These are phyloP conservation scores for Eulacestoma nigropectus DNA, from an alignment of 2,113 vertebrate species.

Conservation along the genomic window DNA sequence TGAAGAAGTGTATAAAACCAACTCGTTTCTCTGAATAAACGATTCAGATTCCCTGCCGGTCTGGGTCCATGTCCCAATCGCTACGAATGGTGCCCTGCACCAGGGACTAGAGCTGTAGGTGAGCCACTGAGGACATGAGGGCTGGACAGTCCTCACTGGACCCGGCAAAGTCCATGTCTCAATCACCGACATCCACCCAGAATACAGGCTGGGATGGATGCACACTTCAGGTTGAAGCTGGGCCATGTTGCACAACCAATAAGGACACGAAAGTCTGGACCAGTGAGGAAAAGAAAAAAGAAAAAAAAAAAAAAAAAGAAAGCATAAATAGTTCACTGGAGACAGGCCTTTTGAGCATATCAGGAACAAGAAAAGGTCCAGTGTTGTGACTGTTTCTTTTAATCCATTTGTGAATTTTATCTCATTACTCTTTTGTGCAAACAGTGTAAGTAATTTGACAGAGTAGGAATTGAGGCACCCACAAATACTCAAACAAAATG, in stretches of 20 bases:
- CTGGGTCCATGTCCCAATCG: too few relatives aligned
- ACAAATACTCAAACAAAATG: background rate
- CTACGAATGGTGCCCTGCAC: too few relatives aligned
- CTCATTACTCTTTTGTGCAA: background rate
- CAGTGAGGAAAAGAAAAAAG: background rate
- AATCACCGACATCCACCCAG: too few relatives aligned
- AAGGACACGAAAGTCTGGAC: background rate
- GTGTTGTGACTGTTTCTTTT: background rate
- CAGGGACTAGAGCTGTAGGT: too few relatives aligned
- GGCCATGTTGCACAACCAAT: background rate
- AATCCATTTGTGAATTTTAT: background rate
- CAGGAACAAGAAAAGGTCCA: background rate
- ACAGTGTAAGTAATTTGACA: background rate
- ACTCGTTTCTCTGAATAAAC: too few relatives aligned
- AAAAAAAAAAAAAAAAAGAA: background rate
- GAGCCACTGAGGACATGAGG: too few relatives aligned
- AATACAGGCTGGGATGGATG: background rate
- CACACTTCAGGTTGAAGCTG: background rate
- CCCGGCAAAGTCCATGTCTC: too few relatives aligned
- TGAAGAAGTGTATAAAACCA: too few relatives aligned
- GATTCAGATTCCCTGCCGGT: too few relatives aligned
- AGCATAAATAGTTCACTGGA: background rate
- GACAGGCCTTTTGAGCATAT: background rate
- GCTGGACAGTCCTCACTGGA: too few relatives aligned
- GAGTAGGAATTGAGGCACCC: background rate